phyloP scores from a whole-genome alignment of 2,797 vertebrate species.

The Naso thynnoides region DNA sequence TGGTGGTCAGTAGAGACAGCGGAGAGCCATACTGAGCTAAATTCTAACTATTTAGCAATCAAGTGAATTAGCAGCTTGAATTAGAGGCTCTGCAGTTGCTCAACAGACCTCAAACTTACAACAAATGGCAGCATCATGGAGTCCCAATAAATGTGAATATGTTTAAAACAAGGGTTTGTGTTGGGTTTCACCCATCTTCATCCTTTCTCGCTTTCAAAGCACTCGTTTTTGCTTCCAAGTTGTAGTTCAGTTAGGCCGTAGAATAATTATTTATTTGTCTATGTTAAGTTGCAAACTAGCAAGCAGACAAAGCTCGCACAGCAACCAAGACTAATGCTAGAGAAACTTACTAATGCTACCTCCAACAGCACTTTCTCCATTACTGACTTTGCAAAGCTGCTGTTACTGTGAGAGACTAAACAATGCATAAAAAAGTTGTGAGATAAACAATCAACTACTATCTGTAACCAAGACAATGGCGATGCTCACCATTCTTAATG shows the following conservation, averaged over 20 bases:
- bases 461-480: not conserved
- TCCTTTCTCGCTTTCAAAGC: not conserved
- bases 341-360: not conserved
- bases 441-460: not conserved
- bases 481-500: too few species aligned
- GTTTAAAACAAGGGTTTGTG: not conserved
- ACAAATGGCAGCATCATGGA: not conserved
- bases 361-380: not conserved
- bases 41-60: conserved; percentile 5
- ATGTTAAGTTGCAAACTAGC: conserved; percentile 11
- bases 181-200: not conserved
- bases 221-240: not conserved
- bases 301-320: not conserved
- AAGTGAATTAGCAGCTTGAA: not conserved
- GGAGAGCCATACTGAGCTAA: not conserved
- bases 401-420: not conserved
- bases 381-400: not conserved
- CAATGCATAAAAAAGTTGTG: not conserved
- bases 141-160: not conserved
- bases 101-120: not conserved
- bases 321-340: not conserved
- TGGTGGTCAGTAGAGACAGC: not conserved
- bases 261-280: conserved; percentile 26
- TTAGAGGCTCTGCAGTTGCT: not conserved
- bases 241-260: conserved; percentile 1